These are phyloP conservation scores for Charanyca ferruginea DNA, from an alignment of 2,888 invertebrate genomes.

Conservation along the genomic window DNA sequence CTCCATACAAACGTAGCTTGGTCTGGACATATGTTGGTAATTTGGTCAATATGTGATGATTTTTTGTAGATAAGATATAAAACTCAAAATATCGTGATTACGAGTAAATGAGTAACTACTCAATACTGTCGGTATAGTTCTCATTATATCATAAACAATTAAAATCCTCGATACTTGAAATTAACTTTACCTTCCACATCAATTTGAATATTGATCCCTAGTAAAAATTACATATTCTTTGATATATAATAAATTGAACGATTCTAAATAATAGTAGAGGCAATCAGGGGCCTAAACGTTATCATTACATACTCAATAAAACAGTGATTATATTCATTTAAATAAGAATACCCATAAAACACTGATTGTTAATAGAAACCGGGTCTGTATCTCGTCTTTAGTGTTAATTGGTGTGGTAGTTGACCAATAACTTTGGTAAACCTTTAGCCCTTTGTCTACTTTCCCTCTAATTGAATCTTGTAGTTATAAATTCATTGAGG, in stretches of 20 bases:
- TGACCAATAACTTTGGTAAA: conserved; percentile 68
- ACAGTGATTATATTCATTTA: conserved; percentile 41
- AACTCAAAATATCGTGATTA: too few species aligned
- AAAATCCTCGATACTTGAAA: neutral
- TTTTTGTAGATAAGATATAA: too few species aligned
- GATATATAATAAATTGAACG: conserved; percentile 15
- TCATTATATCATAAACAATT: too few species aligned
- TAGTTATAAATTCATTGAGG: conserved; percentile 87
- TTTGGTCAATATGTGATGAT: too few species aligned
- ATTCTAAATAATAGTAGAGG: conserved; percentile 28
- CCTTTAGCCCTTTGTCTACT: conserved; percentile 81
- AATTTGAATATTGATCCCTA: neutral
- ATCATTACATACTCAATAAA: conserved; percentile 31
- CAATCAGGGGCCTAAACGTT: conserved; percentile 32
- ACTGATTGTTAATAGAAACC: conserved; percentile 61
- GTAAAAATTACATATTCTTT: conserved; percentile 8
- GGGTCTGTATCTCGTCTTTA: conserved; percentile 61
- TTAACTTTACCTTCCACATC: neutral
- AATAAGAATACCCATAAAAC: conserved; percentile 50
- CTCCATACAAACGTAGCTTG: too few species aligned
- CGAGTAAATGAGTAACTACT: too few species aligned
- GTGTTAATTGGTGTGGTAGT: conserved; percentile 69
- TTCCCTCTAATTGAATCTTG: conserved; percentile 89
- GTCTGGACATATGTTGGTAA: too few species aligned
- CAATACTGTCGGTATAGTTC: too few species aligned